phyloP scores from a whole-genome alignment of 1,140 invertebrate genomes.

The Magallana angulata region DNA sequence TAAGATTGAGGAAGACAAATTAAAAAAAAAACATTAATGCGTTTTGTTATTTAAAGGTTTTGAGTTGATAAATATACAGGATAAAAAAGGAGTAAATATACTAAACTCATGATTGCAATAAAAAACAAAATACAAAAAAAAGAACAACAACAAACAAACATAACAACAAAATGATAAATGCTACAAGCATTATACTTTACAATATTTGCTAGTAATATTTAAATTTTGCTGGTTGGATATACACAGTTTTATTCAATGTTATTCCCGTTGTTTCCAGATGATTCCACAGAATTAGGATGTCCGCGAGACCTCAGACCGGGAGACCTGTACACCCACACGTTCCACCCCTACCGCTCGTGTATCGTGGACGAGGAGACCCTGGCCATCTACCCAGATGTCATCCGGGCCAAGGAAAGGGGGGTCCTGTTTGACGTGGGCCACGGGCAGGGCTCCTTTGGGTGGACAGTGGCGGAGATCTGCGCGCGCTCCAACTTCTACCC shows the following conservation, averaged over 20 bases:
- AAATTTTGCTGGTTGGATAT: too few species aligned
- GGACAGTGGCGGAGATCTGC: conserved; percentile 70
- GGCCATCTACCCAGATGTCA: conserved; percentile 60
- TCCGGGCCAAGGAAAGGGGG: conserved; percentile 68
- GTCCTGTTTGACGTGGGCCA: conserved; percentile 75
- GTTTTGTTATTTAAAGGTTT: too few species aligned
- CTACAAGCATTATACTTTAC: too few species aligned
- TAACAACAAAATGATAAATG: too few species aligned
- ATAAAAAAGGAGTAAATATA: too few species aligned
- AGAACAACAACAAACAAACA: too few species aligned
- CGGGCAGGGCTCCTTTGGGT: conserved; percentile 73
- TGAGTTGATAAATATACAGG: too few species aligned
- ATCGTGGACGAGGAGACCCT: conserved; percentile 64
- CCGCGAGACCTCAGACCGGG: conserved; percentile 67
- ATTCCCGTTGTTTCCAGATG: neutral
- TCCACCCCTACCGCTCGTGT: conserved; percentile 59
- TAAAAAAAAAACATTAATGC: too few species aligned
- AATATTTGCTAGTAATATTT: too few species aligned
- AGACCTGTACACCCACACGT: conserved; percentile 75
- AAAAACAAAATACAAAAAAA: too few species aligned
- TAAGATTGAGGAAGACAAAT: too few species aligned
- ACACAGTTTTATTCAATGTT: neutral
- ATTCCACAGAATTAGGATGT: conserved; percentile 61
- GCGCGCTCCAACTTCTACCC: conserved; percentile 68
- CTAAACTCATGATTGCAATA: too few species aligned